These are phyloP conservation scores for Coreius guichenoti DNA, from an alignment of 2,797 vertebrate species.

Conservation along the genomic window DNA sequence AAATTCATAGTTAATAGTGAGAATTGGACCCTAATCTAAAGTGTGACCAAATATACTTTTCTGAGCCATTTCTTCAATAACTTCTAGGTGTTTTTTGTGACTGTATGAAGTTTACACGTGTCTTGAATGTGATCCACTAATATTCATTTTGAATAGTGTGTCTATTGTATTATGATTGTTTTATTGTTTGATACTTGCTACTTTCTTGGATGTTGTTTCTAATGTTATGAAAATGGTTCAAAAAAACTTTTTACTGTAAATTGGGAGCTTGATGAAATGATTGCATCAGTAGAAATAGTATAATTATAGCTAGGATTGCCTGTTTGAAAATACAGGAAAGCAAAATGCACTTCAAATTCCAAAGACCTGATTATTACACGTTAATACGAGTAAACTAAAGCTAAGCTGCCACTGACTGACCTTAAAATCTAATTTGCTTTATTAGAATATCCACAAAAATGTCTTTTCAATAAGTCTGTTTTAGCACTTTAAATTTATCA, in stretches of 20 bases:
- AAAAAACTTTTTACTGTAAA: neutral
- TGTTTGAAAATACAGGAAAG: neutral
- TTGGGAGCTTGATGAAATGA: neutral
- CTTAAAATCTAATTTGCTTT: neutral
- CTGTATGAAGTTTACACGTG: neutral
- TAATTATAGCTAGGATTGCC: neutral
- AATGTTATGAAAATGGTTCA: neutral
- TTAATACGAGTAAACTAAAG: neutral
- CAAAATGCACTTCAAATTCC: neutral
- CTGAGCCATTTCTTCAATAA: neutral
- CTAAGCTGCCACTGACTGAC: neutral
- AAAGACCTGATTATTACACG: conserved; percentile 4
- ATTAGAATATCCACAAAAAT: neutral
- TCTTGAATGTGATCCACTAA: neutral
- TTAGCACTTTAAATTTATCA: neutral
- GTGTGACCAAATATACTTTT: neutral
- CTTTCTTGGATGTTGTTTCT: neutral
- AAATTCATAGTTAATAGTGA: too few species aligned
- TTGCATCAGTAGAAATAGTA: neutral
- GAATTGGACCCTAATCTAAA: too few species aligned
- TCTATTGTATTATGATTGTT: neutral
- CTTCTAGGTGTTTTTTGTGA: neutral
- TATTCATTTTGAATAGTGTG: neutral
- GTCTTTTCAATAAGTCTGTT: neutral
- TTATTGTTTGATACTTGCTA: neutral